phyloP scores from a whole-genome alignment of 2,888 invertebrate genomes.

The Sinhomidia bicolor region DNA sequence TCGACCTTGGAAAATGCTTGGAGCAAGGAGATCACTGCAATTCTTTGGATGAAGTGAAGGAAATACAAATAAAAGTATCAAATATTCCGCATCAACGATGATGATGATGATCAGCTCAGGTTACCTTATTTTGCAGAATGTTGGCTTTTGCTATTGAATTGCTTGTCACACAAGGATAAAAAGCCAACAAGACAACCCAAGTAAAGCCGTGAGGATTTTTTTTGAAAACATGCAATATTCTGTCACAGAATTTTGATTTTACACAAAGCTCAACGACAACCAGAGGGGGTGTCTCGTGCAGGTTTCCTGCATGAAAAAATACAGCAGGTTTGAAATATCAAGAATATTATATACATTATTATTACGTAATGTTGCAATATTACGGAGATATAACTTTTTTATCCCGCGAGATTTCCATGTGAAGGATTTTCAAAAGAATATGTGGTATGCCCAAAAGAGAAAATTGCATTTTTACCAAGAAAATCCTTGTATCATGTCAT shows the following conservation, averaged over 20 bases:
- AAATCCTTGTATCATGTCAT: neutral
- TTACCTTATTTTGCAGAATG: neutral
- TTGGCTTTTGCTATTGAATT: neutral
- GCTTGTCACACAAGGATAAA: neutral
- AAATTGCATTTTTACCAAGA: neutral
- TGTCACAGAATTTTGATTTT: neutral
- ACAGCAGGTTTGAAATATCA: neutral
- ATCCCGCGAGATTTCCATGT: too few species aligned
- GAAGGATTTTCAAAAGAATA: neutral
- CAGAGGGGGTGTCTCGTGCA: neutral
- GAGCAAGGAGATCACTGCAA: neutral
- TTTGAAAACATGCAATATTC: neutral
- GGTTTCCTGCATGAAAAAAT: neutral
- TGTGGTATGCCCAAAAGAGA: neutral
- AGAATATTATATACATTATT: too few species aligned
- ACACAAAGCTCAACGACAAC: neutral
- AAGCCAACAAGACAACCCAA: too few species aligned
- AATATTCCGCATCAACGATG: neutral
- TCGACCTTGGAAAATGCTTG: neutral
- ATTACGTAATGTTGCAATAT: too few species aligned
- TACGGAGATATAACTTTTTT: neutral
- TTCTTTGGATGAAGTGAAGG: neutral
- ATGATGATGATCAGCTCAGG: too few species aligned
- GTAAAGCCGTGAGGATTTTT: neutral
- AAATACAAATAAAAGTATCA: neutral